Evolutionary conservation across 2,113 vertebrate species (phyloP), one percentile per base, ranked within the genome.

Genomic region (Morphnarchus princeps): DNA sequence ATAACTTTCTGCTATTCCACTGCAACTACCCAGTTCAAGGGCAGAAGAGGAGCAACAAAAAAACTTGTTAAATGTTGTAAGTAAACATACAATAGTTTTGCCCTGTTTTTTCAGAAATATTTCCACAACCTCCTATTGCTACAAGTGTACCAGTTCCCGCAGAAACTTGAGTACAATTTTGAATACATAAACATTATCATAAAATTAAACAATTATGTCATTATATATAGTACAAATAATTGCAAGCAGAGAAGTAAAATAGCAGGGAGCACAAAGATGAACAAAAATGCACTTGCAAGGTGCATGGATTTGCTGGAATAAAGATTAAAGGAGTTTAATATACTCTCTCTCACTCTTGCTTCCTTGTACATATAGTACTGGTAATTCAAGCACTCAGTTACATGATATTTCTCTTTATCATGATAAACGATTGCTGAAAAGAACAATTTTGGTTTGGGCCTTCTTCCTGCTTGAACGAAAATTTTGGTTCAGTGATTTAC

Each of bases 1-100:
- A 91, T 67, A 90, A 78, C 70, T 95, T 86, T 90, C 42, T 93
- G 47, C 19, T 89, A 94, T 89, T 96, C 67, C 49, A 45, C 70
- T 61, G 58, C 82, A 85, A 63, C 84, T 58, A 97, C 59, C 55
- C 22, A 62, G 72, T 52, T 96, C 55, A 77, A 95, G 59, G 71
- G 45, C n/a, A 85, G 57, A 87, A 77, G 59, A 92, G 43, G 22
- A 83, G 31, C 3, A 73, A 47, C 66, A 81, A 91, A 88, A 29
- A 81, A 45, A 19, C 6, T 26, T 43, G 29, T 55, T 87, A 81
- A 93, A 89, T 36, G 22, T 73, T 86, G 38, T 47, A 89, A 93
- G 63, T 9, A 91, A 97, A 96, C 59, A 72, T 52, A 92, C 54
- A 42, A 42, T 13, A 42, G 47, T 62, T 96, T 66, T 42, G 3